phyloP scores from a whole-genome alignment of 1,140 invertebrate genomes.

The Leptinotarsa texana region DNA sequence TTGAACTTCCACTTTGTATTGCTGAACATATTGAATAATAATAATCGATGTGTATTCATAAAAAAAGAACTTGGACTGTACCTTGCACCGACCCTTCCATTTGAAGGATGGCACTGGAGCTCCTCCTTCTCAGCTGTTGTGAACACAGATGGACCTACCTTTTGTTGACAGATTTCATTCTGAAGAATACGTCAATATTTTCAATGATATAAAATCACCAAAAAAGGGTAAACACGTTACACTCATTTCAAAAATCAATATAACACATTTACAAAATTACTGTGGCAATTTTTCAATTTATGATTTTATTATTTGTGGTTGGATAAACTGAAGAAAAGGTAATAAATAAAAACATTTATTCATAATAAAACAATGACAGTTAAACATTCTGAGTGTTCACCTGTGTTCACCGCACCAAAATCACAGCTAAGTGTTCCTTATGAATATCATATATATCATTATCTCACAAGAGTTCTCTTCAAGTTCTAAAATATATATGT shows the following conservation, averaged over 20 bases:
- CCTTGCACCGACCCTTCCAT: conserved; percentile 26
- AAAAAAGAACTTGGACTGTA: conserved; percentile 26
- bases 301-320: background rate
- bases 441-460: background rate
- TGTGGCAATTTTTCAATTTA: too few species aligned
- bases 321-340: background rate
- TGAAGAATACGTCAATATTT: background rate
- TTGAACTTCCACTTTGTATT: background rate
- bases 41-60: conserved; percentile 4
- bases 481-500: conserved; percentile 17
- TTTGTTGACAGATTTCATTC: conserved; percentile 10
- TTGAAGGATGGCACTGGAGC: conserved; percentile 21
- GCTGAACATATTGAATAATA: conserved; percentile 3
- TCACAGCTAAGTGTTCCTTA: conserved; percentile 29
- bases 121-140: conserved; percentile 28
- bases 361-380: conserved; percentile 17
- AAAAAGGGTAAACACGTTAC: too few species aligned
- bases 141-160: conserved; percentile 32
- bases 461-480: background rate
- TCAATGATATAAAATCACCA: background rate
- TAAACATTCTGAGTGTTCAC: conserved; percentile 24
- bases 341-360: conserved; percentile 28
- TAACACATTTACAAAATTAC: too few species aligned
- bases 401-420: conserved; percentile 29
- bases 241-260: too few species aligned